phyloP scores from a whole-genome alignment of 92 coral and sea anemone genomes.

The Umimayanthus kanabou region DNA sequence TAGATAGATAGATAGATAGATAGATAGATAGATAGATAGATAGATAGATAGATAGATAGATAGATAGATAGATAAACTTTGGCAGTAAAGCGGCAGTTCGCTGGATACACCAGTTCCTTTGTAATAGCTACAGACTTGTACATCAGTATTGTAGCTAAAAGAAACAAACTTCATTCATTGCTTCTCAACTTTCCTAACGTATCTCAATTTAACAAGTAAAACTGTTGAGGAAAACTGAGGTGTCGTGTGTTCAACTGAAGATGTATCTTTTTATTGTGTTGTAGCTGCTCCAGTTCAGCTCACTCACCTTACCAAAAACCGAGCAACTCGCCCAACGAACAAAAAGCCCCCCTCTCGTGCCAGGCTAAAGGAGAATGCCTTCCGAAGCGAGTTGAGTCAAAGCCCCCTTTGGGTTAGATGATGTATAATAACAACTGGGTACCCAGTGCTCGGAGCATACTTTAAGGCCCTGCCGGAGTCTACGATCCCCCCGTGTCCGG shows the following conservation, averaged over 20 bases:
- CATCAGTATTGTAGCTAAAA: too few species aligned
- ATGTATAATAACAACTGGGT: conserved; percentile 1
- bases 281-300: conserved; percentile 79
- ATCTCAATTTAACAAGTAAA: not conserved
- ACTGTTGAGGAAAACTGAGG: not conserved
- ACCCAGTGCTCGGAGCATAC: not conserved
- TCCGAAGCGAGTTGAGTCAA: conserved; percentile 38
- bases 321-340: conserved; percentile 61
- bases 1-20: too few species aligned
- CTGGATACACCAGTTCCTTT: not conserved
- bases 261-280: not conserved
- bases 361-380: conserved; percentile 55
- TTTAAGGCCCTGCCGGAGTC: not conserved
- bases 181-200: too few species aligned
- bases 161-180: too few species aligned
- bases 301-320: conserved; percentile 70
- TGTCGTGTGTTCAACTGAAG: not conserved
- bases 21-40: too few species aligned
- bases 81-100: not conserved
- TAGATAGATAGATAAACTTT: not conserved
- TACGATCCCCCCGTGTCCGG: not conserved
- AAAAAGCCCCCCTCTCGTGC: conserved; percentile 70
- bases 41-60: too few species aligned
- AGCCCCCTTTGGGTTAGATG: conserved; percentile 35
- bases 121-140: not conserved